These are phyloP conservation scores for Taxidea taxus DNA, from an alignment of 2,113 vertebrate species.

Conservation along the genomic window DNA sequence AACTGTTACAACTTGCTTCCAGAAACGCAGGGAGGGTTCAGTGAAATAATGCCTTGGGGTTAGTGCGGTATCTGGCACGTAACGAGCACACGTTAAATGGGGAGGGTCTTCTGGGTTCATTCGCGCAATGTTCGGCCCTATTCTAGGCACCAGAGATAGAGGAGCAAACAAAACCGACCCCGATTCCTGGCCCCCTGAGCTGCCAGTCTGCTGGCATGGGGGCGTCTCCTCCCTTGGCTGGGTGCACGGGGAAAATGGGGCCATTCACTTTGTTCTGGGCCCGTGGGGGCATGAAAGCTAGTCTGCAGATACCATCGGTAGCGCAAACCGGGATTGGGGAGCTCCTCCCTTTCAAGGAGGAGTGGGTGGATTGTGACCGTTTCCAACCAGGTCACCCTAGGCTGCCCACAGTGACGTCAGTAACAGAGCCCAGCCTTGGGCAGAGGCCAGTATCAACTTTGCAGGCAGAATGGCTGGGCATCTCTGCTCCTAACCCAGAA, in stretches of 20 bases:
- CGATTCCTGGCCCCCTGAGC: too few relatives aligned
- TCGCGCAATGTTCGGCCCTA: not conserved
- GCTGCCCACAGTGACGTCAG: rapidly evolving
- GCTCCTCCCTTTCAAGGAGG: too few relatives aligned
- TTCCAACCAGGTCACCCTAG: not conserved
- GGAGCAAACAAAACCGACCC: not conserved
- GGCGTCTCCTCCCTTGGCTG: not conserved
- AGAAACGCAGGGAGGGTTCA: rapidly evolving
- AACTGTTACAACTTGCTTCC: not conserved
- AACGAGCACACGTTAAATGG: rapidly evolving
- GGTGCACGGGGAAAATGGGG: rapidly evolving
- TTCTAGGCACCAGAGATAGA: not conserved
- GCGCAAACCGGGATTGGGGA: not conserved
- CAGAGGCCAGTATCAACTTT: not conserved
- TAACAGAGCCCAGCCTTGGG: not conserved
- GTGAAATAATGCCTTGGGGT: rapidly evolving
- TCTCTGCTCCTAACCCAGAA: not conserved
- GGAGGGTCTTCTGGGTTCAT: too few relatives aligned
- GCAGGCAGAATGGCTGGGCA: not conserved
- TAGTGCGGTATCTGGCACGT: rapidly evolving
- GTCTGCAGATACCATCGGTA: not conserved
- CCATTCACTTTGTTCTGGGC: not conserved
- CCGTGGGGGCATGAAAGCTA: rapidly evolving
- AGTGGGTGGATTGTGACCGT: not conserved
- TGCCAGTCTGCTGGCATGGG: rapidly evolving